Evolutionary conservation across 2,113 vertebrate genomes (phyloP), one percentile per base, ranked within the genome.

Genomic region (Salminus brasiliensis): DNA sequence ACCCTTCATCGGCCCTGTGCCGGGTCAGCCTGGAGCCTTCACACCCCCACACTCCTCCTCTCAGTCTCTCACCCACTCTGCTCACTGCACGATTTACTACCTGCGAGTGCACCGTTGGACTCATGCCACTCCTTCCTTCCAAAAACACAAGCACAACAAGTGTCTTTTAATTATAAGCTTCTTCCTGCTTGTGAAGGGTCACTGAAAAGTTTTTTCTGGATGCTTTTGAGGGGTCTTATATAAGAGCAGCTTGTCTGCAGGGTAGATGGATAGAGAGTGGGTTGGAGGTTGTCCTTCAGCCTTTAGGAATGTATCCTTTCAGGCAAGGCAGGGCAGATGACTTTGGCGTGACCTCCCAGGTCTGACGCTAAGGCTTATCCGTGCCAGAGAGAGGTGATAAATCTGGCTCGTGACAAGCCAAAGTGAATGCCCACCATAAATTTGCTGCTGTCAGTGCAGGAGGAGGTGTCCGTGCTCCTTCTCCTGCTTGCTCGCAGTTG

Each of bases 301-400:
- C 87, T 87, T 91, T 91, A 94, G 93, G 95, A 95, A 94, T 95
- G 93, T 89, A 90, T 83, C 85, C 43, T 89, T 88, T 93, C 92
- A 93, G 93, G 92, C 90, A 93, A 94, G 92, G 47, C 88, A 90
- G 89, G 85, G 89, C 90, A 91, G 92, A 90, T 93, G 94, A 93
- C 92, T 95, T 93, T 92, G 93, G 92, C 92, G 91, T 94, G 93
- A 95, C 94, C 92, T 92, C 90, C 90, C 91, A 93, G 94, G 92
- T 92, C 90, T 77, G 75, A 80, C 77, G 60, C 41, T 43, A 70
- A 66, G 76, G 72, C 82, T 83, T 81, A 76, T 72, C 72, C 68
- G 16, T 83, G 79, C 72, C 75, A 75, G 36, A 65, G 55, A n/a
- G 66, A 45, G 52, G 79, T 87, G 84, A 87, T 94, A 94, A 94